These are phyloP conservation scores for Caracal caracal DNA, from an alignment of 2,113 vertebrate species.

Conservation along the genomic window DNA sequence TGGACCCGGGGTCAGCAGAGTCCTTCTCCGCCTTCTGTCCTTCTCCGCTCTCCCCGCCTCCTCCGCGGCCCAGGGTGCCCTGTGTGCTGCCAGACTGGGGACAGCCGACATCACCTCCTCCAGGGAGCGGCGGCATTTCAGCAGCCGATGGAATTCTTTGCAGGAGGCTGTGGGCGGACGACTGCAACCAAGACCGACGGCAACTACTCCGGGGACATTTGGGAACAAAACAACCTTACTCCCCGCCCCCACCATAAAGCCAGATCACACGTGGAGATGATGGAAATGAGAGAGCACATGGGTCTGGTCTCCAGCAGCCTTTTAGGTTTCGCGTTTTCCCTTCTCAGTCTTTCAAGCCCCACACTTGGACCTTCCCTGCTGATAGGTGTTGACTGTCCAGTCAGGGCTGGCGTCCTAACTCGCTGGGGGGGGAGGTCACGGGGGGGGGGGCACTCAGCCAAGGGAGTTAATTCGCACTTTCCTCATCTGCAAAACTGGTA, in stretches of 20 bases:
- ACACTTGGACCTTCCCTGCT: neutral
- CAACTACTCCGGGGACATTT: neutral
- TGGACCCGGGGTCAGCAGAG: neutral
- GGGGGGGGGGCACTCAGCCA: neutral
- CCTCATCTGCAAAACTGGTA: neutral
- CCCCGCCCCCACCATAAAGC: neutral
- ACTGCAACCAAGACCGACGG: neutral
- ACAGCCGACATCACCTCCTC: too few relatives aligned
- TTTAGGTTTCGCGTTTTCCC: neutral
- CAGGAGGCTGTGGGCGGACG: fast-evolving
- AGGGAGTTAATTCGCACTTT: neutral
- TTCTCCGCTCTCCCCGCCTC: fast-evolving
- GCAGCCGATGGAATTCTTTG: neutral
- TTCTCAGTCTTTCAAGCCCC: neutral
- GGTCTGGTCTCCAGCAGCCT: neutral
- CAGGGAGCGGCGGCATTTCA: neutral
- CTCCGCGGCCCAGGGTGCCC: neutral
- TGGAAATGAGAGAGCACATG: fast-evolving
- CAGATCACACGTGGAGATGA: neutral
- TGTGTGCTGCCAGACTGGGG: too few relatives aligned
- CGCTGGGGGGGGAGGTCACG: neutral
- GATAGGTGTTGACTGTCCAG: neutral
- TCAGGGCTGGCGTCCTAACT: neutral
- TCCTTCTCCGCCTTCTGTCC: too few relatives aligned
- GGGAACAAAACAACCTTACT: neutral